phyloP scores from a whole-genome alignment of 2,113 vertebrate species.

The Paradoxurus hermaphroditus region DNA sequence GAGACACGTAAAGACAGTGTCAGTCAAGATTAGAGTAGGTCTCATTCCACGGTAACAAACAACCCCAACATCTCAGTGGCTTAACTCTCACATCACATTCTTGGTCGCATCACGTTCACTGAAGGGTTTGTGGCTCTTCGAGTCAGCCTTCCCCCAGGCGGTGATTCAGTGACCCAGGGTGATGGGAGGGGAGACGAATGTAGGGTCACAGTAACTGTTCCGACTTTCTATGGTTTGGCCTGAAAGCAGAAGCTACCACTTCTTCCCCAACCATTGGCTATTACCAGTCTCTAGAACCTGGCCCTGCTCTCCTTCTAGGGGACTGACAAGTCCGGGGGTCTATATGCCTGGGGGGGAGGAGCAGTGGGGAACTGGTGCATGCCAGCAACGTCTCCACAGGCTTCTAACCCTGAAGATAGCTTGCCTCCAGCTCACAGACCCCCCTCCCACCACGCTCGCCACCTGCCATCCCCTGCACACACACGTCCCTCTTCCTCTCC shows the following conservation, averaged over 20 bases:
- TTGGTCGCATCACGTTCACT: not conserved
- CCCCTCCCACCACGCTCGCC: accelerated
- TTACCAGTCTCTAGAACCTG: not conserved
- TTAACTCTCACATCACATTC: not conserved
- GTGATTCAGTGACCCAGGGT: not conserved
- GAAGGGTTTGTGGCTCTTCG: not conserved
- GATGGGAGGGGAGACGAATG: not conserved
- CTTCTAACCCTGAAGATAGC: too few species aligned
- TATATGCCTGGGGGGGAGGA: not conserved
- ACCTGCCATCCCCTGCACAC: not conserved
- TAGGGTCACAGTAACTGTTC: not conserved
- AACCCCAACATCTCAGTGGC: not conserved
- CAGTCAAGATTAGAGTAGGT: not conserved
- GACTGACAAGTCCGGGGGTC: not conserved
- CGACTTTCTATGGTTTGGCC: not conserved
- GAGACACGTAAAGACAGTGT: not conserved
- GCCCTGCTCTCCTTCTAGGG: not conserved
- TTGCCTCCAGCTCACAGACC: not conserved
- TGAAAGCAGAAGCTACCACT: not conserved
- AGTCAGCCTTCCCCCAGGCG: not conserved
- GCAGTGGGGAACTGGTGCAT: too few species aligned
- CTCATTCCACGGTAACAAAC: not conserved
- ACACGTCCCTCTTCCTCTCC: not conserved
- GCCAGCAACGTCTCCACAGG: not conserved
- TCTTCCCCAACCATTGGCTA: not conserved